Base-by-base conservation (phyloP, 2,888 invertebrate genomes). In the Drosophila affinis region DNA sequence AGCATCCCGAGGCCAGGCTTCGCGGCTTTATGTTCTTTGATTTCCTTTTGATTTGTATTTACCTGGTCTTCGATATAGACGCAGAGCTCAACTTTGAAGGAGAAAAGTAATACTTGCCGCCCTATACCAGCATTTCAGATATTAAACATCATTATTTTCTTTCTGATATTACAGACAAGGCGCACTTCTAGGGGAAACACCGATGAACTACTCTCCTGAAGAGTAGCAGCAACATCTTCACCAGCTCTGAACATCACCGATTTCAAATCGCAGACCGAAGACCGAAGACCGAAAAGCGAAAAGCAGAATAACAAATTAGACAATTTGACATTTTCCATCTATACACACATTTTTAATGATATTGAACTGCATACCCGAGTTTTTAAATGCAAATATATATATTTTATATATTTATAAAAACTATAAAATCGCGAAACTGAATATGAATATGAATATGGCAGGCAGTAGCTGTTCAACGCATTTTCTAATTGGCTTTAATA, bases 401-500 rank as follows among this genome's bases (percentile, higher is more conserved):
- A 85, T 88, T 84, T 88, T 88, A 86, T 84, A 84, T 84, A 87
- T 86, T 88, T 79, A 88, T 81, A 85, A 88, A 83, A 76, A 86
- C 69, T 88, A 81, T 75, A 74, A 82, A 84, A 81, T 70, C 61
- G 69, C 77, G 78, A 62, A 76, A 72, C 61, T 62, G 53, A 72
- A 59, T 61, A 74, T 73, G 75, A 79, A 81, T 75, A 72, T 62
- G 54, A 75, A 74, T 61, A 87, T 76, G 78, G 62, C 72, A 56
- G 56, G 61, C 72, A 81, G 78, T 78, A 65, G 79, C 73, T 75
- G 69, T 80, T 84, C 75, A 73, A 61, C 72, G 78, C 81, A 79
- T 79, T 87, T 86, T 87, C 73, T 76, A 69, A 81, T 89, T 86
- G 90, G 90, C 89, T 89, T 88, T 89, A 86, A 88, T 76, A 74